phyloP scores from a whole-genome alignment of 2,888 invertebrate genomes.

The Apocheima hispidaria region DNA sequence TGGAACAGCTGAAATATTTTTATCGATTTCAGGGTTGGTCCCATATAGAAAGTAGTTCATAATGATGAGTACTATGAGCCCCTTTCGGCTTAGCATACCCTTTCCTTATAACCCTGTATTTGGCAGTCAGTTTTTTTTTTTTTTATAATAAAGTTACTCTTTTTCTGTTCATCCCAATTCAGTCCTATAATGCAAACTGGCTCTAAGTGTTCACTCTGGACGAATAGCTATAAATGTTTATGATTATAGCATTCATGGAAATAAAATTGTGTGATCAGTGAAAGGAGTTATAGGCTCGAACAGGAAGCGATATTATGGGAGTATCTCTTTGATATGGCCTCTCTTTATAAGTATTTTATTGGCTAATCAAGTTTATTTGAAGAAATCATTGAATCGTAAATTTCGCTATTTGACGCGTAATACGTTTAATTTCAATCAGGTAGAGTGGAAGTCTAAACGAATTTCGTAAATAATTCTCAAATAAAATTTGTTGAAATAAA shows the following conservation, averaged over 20 bases:
- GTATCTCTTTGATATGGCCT: constrained; percentile 58
- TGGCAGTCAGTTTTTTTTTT: too few relatives aligned
- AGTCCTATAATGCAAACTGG: constrained; percentile 7
- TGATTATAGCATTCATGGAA: constrained; percentile 80
- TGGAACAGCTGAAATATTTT: too few relatives aligned
- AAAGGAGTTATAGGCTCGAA: constrained; percentile 63
- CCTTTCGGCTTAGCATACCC: too few relatives aligned
- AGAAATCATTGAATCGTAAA: constrained; percentile 49
- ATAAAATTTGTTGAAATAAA: constrained; percentile 8
- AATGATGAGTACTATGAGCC: too few relatives aligned
- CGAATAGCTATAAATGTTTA: constrained; percentile 82
- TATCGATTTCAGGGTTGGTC: too few relatives aligned
- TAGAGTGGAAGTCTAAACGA: constrained; percentile 37
- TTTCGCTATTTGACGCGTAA: constrained; percentile 39
- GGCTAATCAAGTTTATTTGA: constrained; percentile 54
- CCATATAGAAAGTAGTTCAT: too few relatives aligned
- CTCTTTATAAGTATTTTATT: constrained; percentile 57
- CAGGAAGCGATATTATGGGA: constrained; percentile 59
- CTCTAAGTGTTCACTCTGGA: constrained; percentile 72
- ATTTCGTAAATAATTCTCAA: constrained; percentile 8
- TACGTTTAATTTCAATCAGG: constrained; percentile 42
- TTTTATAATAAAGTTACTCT: too few relatives aligned
- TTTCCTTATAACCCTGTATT: too few relatives aligned
- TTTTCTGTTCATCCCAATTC: neutral
- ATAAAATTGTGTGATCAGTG: constrained; percentile 78